Percentiles rank a stretch among this genome's conserved stretches.
These are phyloP conservation scores for Melikaiella ostensackeni DNA, from an alignment of 2,888 invertebrate species.

Conservation along the genomic window DNA sequence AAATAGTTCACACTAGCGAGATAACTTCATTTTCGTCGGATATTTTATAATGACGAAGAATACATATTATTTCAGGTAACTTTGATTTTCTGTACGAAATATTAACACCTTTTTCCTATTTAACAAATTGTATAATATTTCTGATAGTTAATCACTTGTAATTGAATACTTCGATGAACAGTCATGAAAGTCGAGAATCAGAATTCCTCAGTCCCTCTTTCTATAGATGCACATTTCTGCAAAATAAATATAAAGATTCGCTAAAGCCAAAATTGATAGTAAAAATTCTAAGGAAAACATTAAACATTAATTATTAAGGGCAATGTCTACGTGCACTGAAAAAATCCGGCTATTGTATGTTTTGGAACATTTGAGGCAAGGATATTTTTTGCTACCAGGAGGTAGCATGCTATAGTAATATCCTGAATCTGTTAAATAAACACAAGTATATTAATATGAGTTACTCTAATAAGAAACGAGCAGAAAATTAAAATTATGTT, in stretches of 20 bases:
- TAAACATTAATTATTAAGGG: not conserved
- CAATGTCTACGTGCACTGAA: not conserved
- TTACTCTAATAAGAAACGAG: too few species aligned
- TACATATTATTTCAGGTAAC: not conserved
- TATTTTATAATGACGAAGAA: not conserved
- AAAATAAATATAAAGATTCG: not conserved
- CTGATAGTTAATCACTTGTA: not conserved
- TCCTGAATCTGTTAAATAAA: not conserved
- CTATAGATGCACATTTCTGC: not conserved
- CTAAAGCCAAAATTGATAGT: too few species aligned
- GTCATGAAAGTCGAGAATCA: not conserved
- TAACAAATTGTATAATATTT: not conserved
- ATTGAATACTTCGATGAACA: not conserved
- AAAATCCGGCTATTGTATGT: too few species aligned
- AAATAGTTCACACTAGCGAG: not conserved
- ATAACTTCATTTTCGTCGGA: not conserved
- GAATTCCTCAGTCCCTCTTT: too few species aligned
- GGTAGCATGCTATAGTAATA: not conserved
- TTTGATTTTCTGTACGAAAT: too few species aligned
- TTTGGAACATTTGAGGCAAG: slow-evolving; percentile 58
- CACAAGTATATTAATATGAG: not conserved
- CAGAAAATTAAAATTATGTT: too few species aligned
- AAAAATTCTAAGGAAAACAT: not conserved
- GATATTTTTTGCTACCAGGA: slow-evolving; percentile 42
- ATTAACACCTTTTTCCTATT: not conserved